Evolutionary conservation across 2,113 vertebrate species (phyloP), one percentile per base, ranked within the genome.

Genomic region (Cheirogaleus medius): DNA sequence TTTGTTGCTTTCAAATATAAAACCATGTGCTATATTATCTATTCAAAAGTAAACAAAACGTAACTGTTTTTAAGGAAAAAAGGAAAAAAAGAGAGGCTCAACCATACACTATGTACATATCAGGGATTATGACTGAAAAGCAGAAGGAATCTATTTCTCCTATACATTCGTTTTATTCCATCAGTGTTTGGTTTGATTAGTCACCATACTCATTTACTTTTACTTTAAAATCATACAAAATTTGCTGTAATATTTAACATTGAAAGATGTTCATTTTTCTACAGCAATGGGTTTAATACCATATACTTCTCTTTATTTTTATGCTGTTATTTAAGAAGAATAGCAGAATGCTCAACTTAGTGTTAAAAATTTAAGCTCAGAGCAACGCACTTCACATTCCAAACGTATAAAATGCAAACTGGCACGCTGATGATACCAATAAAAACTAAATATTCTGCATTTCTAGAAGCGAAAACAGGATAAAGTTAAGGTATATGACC

Each of bases 271-370:
- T 58, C 86, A 63, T 92, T 92, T 96, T 93, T 73, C 34, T 74
- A 92, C 91, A 52, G 12, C 82, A 63, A 64, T 1, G 66, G 29
- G 42, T 54, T 87, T 78, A 56, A 63, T 66, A 87, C 10, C 15
- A 92, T 13, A 20, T 42, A 88, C 82, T 93, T 95, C 58, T 69
- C 80, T 89, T 69, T 87, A 86, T 42, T 77, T 90, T 94, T 77
- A 92, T n/a, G 12, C 12, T 0, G 5, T 78, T 91, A 87, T 91
- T 93, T 84, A 63, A 93, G 95, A 95, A 78, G 95, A 95, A 83
- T 69, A 80, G 85, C 12, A 92, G 29, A 74, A 96, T 68, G 60
- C 10, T 82, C 71, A 91, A n/a, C 56, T 93, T n/a, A 78, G 3
- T 56, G 21, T 18, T 81, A 58, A 92, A 88, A 91, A 71, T 54